Percentiles rank a stretch among this genome's conserved stretches.
phyloP scores from a whole-genome alignment of 2,888 invertebrate species.

The Petrophora chlorosata region DNA sequence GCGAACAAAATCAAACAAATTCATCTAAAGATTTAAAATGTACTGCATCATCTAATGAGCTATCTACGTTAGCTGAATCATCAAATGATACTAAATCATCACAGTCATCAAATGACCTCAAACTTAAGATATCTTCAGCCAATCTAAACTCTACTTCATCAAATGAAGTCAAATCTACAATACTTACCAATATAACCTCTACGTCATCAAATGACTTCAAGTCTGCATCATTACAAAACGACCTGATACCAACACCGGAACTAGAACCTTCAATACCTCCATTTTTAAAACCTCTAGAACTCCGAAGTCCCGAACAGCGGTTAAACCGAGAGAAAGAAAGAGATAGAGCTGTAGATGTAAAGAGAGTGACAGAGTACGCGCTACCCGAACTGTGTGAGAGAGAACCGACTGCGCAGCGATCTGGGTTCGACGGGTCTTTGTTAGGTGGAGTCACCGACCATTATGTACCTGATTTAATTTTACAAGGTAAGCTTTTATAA shows the following conservation, averaged over 20 bases:
- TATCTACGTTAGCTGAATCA: neutral
- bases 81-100: neutral
- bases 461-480: constrained; percentile 89
- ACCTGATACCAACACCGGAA: constrained; percentile 10
- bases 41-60: constrained; percentile 1
- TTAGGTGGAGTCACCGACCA: constrained; percentile 86
- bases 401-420: constrained; percentile 30
- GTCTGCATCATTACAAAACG: neutral
- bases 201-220: constrained; percentile 1
- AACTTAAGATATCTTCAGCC: neutral
- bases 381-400: constrained; percentile 64
- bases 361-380: constrained; percentile 82
- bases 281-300: constrained; percentile 30
- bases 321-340: constrained; percentile 33
- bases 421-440: constrained; percentile 84
- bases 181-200: neutral
- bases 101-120: neutral
- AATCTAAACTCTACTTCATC: neutral
- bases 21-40: neutral
- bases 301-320: constrained; percentile 38
- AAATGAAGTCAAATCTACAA: constrained; percentile 5
- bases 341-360: constrained; percentile 56
- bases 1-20: neutral
- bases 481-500: constrained; percentile 83
- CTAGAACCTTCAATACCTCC: neutral